These are phyloP conservation scores for Portevinia maculata DNA, from an alignment of 2,888 invertebrate genomes.

Conservation along the genomic window DNA sequence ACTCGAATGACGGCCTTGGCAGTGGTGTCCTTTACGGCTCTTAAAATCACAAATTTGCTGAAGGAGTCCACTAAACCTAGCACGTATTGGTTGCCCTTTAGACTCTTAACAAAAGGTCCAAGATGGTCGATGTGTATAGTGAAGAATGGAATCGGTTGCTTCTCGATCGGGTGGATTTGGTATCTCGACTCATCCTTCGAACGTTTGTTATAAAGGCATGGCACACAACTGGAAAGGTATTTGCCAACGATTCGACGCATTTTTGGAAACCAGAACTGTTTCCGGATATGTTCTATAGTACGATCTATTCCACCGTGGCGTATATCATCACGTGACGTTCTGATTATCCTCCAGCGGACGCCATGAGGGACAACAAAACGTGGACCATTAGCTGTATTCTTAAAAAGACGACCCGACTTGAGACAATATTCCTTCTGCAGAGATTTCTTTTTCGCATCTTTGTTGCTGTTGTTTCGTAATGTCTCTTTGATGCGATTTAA, in stretches of 20 bases:
- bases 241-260: conserved; percentile 51
- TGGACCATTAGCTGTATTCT: conserved; percentile 22
- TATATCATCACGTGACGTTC: conserved; percentile 55
- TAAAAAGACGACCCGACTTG: conserved; percentile 27
- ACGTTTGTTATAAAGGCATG: conserved; percentile 59
- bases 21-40: no score
- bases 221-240: conserved; percentile 60
- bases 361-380: conserved; percentile 64
- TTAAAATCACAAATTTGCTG: no score
- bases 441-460: not conserved
- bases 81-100: conserved; percentile 32
- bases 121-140: conserved; percentile 51
- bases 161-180: conserved; percentile 11
- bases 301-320: conserved; percentile 58
- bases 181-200: conserved; percentile 17
- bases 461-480: not conserved
- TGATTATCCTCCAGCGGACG: conserved; percentile 45
- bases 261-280: conserved; percentile 68
- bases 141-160: conserved; percentile 32
- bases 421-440: conserved; percentile 34
- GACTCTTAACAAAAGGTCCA: conserved; percentile 35
- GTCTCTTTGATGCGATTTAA: not conserved
- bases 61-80: conserved; percentile 30
- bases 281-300: conserved; percentile 42
- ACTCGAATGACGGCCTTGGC: no score